phyloP scores from a whole-genome alignment of 2,888 invertebrate genomes.

The Mylabris sibirica region DNA sequence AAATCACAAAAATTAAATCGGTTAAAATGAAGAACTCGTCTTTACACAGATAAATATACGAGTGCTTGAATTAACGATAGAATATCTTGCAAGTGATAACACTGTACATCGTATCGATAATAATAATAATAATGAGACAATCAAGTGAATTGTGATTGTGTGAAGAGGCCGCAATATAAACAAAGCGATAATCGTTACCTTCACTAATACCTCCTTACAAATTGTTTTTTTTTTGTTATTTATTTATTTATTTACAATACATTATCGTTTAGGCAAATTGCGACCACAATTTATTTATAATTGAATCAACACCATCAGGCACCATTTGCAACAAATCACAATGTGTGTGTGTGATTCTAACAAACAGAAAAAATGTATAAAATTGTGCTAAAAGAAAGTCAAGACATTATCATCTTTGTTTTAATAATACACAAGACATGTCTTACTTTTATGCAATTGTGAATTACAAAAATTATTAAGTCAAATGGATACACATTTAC shows the following conservation, averaged over 20 bases:
- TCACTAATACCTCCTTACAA: too few relatives aligned
- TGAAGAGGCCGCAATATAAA: slow-evolving; percentile 13
- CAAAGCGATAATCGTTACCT: slow-evolving; percentile 36
- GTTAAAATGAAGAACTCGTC: neutral
- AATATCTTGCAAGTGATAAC: slow-evolving; percentile 41
- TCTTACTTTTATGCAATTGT: neutral
- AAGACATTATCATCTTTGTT: neutral
- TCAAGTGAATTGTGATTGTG: neutral
- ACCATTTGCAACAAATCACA: slow-evolving; percentile 29
- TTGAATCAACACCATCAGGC: slow-evolving; percentile 28
- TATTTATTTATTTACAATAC: slow-evolving; percentile 6
- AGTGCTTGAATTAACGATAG: slow-evolving; percentile 34
- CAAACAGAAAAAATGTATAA: slow-evolving; percentile 12
- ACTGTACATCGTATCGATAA: slow-evolving; percentile 40
- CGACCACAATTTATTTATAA: slow-evolving; percentile 3
- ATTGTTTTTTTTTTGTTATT: too few relatives aligned
- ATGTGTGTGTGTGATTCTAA: neutral
- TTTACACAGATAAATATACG: slow-evolving; percentile 27
- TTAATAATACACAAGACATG: neutral
- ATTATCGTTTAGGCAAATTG: slow-evolving; percentile 19
- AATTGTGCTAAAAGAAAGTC: neutral
- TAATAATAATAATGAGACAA: slow-evolving; percentile 8
- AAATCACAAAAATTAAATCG: slow-evolving; percentile 9
- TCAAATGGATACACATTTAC: slow-evolving; percentile 20
- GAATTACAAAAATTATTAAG: slow-evolving; percentile 5